Evolutionary conservation across 2,888 invertebrate species (phyloP), one percentile per base, ranked within the genome.

Genomic region (Aspidiotus destructor): DNA sequence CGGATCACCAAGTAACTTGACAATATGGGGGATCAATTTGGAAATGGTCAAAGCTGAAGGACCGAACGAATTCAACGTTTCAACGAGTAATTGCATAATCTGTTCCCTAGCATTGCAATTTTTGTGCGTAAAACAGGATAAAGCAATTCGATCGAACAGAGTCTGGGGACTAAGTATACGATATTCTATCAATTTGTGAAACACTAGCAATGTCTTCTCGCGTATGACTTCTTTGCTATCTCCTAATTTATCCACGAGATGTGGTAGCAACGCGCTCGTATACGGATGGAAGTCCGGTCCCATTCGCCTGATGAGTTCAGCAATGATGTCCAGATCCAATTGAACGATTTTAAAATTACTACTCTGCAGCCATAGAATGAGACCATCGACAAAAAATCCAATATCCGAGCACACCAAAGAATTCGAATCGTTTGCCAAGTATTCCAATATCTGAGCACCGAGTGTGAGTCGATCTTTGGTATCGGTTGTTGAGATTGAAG

Each of bases 331-430:
- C 74, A 96, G 80, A 0, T 91, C 95, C 81, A 91, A 92, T 77
- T 93, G 88, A 62, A 93, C 91, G 91, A 92, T 92, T 88, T 94
- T 94, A 76, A 89, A 93, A 78, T 95, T 95, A 75, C 94, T 93
- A 73, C 92, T 92, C 73, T 86, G 87, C 74, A 94, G 84, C 95
- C 95, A 96, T 2, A 86, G 85, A 73, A 91, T 83, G 71, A 95
- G 80, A 17, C 87, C 87, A 78, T 94, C 94, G 63, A 95, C 82
- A 73, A 95, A 84, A 75, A 86, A 84, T 62, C 92, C 93, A 75
- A 92, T 87, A 75, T 92, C 86, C 73, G 89, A 88, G 77, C 91
- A 89, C 65, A 84, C 83, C 71, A 90, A 83, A 3, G 71, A 70
- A 77, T 89, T 89, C 55, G 83, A 83, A 70, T 87, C 86, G 75